Evolutionary conservation across 2,888 invertebrate species (phyloP).

Genomic region (Acrobeloides nanus): DNA sequence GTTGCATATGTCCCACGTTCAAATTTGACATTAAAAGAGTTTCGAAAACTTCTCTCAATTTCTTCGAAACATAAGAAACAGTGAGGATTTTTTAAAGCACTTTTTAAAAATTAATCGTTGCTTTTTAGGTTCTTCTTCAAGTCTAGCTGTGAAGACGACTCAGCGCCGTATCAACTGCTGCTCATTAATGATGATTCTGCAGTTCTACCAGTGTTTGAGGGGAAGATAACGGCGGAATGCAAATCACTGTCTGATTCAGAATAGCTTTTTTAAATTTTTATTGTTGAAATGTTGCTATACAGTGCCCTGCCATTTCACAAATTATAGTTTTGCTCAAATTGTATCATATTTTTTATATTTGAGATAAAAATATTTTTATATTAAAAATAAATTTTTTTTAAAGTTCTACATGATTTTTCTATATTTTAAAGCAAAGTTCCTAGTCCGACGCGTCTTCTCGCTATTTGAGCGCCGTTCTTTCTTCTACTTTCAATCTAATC

Average conservation of each 20-base stretch:
- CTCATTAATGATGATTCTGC: conserved; percentile 22
- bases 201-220: conserved; percentile 28
- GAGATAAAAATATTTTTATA: no score
- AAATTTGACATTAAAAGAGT: conserved; percentile 34
- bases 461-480: no score
- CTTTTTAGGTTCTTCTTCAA: conserved; percentile 29
- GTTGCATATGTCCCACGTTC: conserved; percentile 37
- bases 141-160: conserved; percentile 25
- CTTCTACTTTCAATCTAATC: no score
- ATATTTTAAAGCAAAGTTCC: no score
- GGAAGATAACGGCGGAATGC: conserved; percentile 27
- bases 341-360: no score
- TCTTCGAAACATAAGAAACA: conserved; percentile 25
- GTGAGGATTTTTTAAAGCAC: conserved; percentile 23
- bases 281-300: no score
- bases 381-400: no score
- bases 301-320: no score
- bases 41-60: conserved; percentile 34
- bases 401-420: no score
- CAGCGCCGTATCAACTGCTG: conserved; percentile 28
- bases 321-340: no score
- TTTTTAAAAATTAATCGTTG: background rate
- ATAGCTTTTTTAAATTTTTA: no score
- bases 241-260: conserved; percentile 28
- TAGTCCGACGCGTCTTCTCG: no score